Conservation (phyloP, 1,140 invertebrate genomes). For the Helicoverpa zea region DNA sequence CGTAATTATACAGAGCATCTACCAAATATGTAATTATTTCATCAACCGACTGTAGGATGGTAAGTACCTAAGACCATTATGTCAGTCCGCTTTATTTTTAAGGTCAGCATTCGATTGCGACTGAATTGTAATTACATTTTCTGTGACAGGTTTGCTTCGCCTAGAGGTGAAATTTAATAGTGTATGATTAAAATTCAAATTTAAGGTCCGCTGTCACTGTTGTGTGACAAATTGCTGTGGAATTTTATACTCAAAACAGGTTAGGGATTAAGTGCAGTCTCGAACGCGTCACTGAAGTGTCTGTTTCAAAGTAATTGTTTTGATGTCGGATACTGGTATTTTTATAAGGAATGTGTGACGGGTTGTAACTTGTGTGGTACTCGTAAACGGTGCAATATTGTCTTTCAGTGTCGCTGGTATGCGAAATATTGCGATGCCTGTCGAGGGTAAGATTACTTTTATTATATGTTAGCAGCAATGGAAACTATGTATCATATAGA, state of each 20-base stretch:
- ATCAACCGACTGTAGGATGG: slow-evolving; percentile 56
- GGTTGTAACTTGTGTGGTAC: slow-evolving; percentile 20
- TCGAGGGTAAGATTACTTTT: slow-evolving; percentile 16
- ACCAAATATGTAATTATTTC: slow-evolving; percentile 64
- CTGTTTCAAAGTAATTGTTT: slow-evolving; percentile 38
- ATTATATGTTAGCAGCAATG: not conserved
- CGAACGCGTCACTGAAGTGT: slow-evolving; percentile 25
- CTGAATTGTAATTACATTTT: slow-evolving; percentile 56
- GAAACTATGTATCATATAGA: not conserved
- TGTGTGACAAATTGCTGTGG: slow-evolving; percentile 49
- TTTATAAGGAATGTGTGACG: slow-evolving; percentile 38
- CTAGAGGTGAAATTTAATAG: slow-evolving; percentile 52
- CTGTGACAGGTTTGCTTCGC: slow-evolving; percentile 55
- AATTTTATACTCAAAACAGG: slow-evolving; percentile 45
- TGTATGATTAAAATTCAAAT: slow-evolving; percentile 49
- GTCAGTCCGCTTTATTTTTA: slow-evolving; percentile 47
- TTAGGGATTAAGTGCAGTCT: slow-evolving; percentile 16
- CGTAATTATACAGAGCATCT: slow-evolving; percentile 63
- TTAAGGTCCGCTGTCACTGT: slow-evolving; percentile 46
- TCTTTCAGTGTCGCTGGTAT: slow-evolving; percentile 22
- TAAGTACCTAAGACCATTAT: slow-evolving; percentile 57
- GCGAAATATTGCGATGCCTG: slow-evolving; percentile 19
- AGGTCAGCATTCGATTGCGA: slow-evolving; percentile 35
- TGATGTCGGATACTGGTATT: slow-evolving; percentile 23
- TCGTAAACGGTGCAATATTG: slow-evolving; percentile 30